Conservation (phyloP, 2,797 vertebrate genomes). For the Dendrocincla fuliginosa region DNA sequence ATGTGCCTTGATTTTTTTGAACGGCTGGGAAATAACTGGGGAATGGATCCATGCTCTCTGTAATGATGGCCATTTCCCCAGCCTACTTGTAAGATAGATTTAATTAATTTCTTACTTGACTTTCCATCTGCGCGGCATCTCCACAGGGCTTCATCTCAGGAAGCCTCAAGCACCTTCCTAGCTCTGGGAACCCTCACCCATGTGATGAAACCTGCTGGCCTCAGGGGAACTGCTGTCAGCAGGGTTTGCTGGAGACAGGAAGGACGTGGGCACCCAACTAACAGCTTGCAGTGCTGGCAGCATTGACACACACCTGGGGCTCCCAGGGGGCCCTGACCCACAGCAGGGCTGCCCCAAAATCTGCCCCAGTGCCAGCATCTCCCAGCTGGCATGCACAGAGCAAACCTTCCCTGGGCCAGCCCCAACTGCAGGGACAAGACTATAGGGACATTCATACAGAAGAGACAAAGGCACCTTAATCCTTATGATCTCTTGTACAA, state of each 20-base stretch:
- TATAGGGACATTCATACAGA: background rate
- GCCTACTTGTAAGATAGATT: background rate
- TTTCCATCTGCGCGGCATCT: background rate
- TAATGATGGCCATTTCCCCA: background rate
- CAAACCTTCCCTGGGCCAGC: background rate
- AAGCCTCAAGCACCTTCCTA: background rate
- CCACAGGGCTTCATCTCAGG: background rate
- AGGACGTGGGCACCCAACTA: background rate
- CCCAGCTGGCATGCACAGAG: rapidly evolving
- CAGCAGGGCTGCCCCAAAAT: background rate
- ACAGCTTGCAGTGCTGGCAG: background rate
- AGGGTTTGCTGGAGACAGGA: background rate
- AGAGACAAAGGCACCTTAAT: background rate
- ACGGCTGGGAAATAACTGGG: background rate
- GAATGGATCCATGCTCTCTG: background rate
- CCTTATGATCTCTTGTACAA: background rate
- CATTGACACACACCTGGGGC: rapidly evolving
- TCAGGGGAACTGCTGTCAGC: background rate
- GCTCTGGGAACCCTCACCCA: background rate
- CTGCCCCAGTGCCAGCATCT: background rate
- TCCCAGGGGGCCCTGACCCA: background rate
- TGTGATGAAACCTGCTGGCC: rapidly evolving
- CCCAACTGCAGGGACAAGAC: background rate
- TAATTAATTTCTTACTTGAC: background rate
- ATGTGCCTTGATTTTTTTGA: background rate